Evolutionary conservation across 2,888 invertebrate species (phyloP).

Genomic region (Steinernema hermaphroditum): DNA sequence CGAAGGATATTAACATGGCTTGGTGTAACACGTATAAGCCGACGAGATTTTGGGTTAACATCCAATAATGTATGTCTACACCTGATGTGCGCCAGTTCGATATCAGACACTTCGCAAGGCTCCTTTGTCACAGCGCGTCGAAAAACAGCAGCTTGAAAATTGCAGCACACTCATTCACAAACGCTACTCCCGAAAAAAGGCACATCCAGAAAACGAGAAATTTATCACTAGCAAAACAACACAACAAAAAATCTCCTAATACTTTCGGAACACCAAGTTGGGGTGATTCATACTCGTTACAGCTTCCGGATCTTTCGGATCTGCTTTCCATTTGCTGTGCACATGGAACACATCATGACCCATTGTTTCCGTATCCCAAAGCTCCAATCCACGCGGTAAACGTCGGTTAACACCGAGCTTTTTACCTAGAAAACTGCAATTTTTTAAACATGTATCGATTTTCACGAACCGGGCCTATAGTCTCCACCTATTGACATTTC

Average conservation of each 20-base stretch:
- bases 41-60: too few species aligned
- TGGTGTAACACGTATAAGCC: too few species aligned
- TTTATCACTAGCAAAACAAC: not conserved
- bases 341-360: slow-evolving; percentile 64
- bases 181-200: too few species aligned
- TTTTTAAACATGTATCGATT: too few species aligned
- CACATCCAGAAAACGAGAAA: not conserved
- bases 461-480: slow-evolving; percentile 53
- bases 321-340: slow-evolving; percentile 62
- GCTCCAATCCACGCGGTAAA: slow-evolving; percentile 61
- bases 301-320: slow-evolving; percentile 48
- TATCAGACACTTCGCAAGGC: too few species aligned
- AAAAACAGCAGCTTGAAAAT: too few species aligned
- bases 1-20: too few species aligned
- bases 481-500: slow-evolving; percentile 62
- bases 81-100: too few species aligned
- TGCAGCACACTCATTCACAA: too few species aligned
- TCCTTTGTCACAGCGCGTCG: too few species aligned
- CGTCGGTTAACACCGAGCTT: slow-evolving; percentile 56
- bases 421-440: slow-evolving; percentile 41
- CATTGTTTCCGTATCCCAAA: slow-evolving; percentile 65
- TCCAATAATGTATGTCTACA: too few species aligned
- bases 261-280: slow-evolving; percentile 54
- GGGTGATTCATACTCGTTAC: slow-evolving; percentile 56
- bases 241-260: slow-evolving; percentile 35